phyloP scores from a whole-genome alignment of 1,140 invertebrate species.

The Orchestia grillus region DNA sequence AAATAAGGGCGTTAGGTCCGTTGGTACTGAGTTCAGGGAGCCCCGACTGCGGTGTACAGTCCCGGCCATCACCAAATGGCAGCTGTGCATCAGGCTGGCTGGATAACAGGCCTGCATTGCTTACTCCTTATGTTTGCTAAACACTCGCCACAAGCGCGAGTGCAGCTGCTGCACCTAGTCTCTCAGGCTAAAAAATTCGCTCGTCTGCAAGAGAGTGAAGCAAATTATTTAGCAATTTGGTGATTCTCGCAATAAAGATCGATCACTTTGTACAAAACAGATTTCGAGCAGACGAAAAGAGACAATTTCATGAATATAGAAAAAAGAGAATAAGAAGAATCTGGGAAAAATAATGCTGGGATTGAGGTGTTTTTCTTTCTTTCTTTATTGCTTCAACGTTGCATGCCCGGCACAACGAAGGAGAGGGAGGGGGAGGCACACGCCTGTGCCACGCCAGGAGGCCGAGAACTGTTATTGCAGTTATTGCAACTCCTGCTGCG shows the following conservation, averaged over 20 bases:
- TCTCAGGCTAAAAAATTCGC: not conserved
- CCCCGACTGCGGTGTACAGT: not conserved
- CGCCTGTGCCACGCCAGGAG: too few relatives aligned
- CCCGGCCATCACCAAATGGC: not conserved
- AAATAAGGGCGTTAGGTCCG: too few relatives aligned
- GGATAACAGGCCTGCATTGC: not conserved
- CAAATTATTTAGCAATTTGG: not conserved
- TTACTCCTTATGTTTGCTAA: not conserved
- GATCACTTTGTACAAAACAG: not conserved
- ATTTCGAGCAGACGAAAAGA: not conserved
- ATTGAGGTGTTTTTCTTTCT: not conserved
- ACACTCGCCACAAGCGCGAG: not conserved
- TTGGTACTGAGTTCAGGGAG: not conserved
- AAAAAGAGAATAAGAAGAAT: not conserved
- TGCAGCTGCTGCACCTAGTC: not conserved
- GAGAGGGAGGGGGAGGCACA: too few relatives aligned
- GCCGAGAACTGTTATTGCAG: too few relatives aligned
- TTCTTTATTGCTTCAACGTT: not conserved
- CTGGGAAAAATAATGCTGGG: not conserved
- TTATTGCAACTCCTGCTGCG: too few relatives aligned
- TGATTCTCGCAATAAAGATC: not conserved
- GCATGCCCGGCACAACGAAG: too few relatives aligned
- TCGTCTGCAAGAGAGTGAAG: not conserved
- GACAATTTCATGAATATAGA: not conserved
- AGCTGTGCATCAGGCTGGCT: not conserved